Percentiles rank a stretch among this genome's conserved stretches.
phyloP scores from a whole-genome alignment of 2,113 vertebrate genomes.

The Chaetodon trifascialis region DNA sequence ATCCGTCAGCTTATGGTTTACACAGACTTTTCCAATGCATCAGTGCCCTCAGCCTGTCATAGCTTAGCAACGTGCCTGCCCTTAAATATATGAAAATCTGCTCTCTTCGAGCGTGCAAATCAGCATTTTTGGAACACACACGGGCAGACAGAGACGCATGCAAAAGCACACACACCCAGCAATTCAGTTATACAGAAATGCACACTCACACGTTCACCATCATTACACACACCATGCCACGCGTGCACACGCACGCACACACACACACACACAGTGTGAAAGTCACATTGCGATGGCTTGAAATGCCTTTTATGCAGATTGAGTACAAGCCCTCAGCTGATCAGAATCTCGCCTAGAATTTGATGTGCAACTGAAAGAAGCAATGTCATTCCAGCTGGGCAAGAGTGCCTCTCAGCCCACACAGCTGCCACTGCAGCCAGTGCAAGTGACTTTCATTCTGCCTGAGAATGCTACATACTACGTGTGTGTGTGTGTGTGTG shows the following conservation, averaged over 20 bases:
- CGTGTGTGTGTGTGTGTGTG: conserved; percentile 9
- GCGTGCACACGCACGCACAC: neutral
- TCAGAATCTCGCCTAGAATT: conserved; percentile 73
- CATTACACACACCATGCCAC: conserved; percentile 2
- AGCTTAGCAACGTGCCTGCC: conserved; percentile 62
- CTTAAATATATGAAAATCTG: conserved; percentile 79
- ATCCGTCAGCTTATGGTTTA: conserved; percentile 75
- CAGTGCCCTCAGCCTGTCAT: conserved; percentile 66
- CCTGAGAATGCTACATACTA: conserved; percentile 9
- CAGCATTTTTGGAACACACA: conserved; percentile 65
- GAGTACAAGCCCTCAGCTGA: conserved; percentile 68
- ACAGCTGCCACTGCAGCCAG: conserved; percentile 53
- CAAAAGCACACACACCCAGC: neutral
- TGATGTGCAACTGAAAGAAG: conserved; percentile 66
- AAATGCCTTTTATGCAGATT: conserved; percentile 74
- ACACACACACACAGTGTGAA: conserved; percentile 31
- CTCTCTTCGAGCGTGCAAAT: conserved; percentile 68
- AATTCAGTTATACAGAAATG: neutral
- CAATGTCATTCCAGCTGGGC: conserved; percentile 66
- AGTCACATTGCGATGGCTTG: conserved; percentile 71
- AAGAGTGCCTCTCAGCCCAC: conserved; percentile 44
- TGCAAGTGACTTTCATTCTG: conserved; percentile 31
- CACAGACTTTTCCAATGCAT: conserved; percentile 72
- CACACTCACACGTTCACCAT: conserved; percentile 31
- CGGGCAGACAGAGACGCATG: conserved; percentile 30